Conservation (phyloP, 2,888 invertebrate species). For the Frankliniella fusca region DNA sequence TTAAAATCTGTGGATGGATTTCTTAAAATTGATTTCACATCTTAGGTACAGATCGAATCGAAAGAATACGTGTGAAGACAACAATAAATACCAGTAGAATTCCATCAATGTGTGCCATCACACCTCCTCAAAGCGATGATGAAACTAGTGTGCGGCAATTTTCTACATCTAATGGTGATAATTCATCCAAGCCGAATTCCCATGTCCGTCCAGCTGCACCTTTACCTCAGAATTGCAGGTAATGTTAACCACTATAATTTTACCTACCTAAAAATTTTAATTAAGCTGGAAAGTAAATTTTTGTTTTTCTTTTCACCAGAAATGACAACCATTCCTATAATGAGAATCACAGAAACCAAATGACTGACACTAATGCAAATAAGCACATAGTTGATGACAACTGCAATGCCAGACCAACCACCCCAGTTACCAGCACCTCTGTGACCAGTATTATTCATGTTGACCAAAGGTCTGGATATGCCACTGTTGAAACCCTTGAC, state of each 20-base stretch:
- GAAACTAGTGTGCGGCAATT: constrained; percentile 56
- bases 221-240: constrained; percentile 18
- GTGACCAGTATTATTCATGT: not conserved
- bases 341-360: not conserved
- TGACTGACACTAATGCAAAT: not conserved
- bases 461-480: constrained; percentile 32
- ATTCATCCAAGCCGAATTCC: no score
- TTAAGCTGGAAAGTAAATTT: not conserved
- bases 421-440: not conserved
- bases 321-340: not conserved
- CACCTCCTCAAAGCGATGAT: constrained; percentile 82
- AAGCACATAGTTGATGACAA: not conserved
- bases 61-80: constrained; percentile 79
- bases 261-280: not conserved
- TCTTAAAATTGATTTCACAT: not conserved
- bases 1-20: not conserved
- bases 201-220: not conserved
- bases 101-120: constrained; percentile 88
- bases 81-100: constrained; percentile 82
- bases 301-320: not conserved
- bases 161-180: not conserved
- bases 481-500: constrained; percentile 17
- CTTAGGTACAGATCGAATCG: constrained; percentile 74
- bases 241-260: constrained; percentile 15
- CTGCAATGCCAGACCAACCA: constrained; percentile 2